These are phyloP conservation scores for Natrix natrix DNA, from an alignment of 2,797 vertebrate species.

Conservation along the genomic window DNA sequence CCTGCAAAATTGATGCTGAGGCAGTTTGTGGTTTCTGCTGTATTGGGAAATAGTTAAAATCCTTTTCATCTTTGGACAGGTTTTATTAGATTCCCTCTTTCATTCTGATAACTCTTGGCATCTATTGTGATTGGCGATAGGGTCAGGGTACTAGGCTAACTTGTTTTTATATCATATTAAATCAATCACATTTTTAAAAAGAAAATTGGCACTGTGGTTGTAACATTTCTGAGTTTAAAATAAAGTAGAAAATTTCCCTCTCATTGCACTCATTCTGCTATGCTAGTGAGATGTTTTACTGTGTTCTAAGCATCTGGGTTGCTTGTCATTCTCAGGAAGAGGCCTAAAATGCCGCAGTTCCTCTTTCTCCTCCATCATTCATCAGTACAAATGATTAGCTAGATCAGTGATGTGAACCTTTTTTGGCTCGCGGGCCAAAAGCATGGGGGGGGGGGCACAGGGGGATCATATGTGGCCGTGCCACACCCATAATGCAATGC, in stretches of 20 bases:
- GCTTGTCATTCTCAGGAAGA: background rate
- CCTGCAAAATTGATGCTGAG: background rate
- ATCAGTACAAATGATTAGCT: background rate
- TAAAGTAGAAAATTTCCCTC: background rate
- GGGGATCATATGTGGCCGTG: too few species aligned
- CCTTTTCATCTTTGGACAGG: background rate
- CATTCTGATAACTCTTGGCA: background rate
- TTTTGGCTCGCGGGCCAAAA: too few species aligned
- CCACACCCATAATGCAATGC: too few species aligned
- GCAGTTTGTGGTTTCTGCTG: background rate
- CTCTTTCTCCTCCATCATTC: background rate
- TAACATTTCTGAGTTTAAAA: background rate
- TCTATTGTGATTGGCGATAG: background rate
- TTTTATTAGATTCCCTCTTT: background rate
- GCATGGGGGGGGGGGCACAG: too few species aligned
- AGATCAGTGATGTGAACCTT: too few species aligned
- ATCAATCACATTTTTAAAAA: background rate
- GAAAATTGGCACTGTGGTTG: background rate
- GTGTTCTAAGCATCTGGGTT: background rate
- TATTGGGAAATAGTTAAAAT: background rate
- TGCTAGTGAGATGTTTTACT: background rate
- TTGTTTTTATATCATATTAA: background rate
- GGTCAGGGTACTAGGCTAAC: background rate
- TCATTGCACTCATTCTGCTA: background rate
- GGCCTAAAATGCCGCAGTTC: background rate